phyloP scores from a whole-genome alignment of 2,797 vertebrate genomes.

The Crocodylus rhombifer region DNA sequence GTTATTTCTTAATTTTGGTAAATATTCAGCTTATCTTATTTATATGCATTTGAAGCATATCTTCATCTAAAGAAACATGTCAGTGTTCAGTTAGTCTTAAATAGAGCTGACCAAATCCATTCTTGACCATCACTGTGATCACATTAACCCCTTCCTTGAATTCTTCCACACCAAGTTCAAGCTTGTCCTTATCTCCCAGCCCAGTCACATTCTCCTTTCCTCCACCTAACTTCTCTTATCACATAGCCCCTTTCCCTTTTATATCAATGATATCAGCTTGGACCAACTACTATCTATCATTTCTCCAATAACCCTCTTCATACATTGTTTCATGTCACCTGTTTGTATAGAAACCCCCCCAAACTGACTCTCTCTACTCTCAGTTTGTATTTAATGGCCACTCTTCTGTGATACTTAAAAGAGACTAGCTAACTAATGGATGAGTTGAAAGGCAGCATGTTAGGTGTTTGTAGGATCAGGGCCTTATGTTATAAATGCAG shows the following conservation, averaged over 20 bases:
- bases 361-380: not conserved
- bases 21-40: conserved; percentile 74
- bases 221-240: not conserved
- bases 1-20: conserved; percentile 18
- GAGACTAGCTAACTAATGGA: not conserved
- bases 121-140: conserved; percentile 55
- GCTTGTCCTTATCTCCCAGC: conserved; percentile 36
- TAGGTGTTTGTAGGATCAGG: not conserved
- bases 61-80: conserved; percentile 70
- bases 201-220: not conserved
- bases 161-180: conserved; percentile 12
- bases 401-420: not conserved
- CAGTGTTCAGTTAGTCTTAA: conserved; percentile 72
- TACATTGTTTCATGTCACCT: not conserved
- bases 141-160: not conserved
- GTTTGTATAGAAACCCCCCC: conserved; percentile 23
- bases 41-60: conserved; percentile 73
- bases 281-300: conserved; percentile 6
- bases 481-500: not conserved
- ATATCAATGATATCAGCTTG: not conserved
- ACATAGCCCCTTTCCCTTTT: not conserved
- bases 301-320: not conserved
- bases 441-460: conserved; percentile 15
- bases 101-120: conserved; percentile 60
- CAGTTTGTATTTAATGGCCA: not conserved